Conservation (phyloP, 1,140 invertebrate genomes). For the Leptonema lineaticorne region DNA sequence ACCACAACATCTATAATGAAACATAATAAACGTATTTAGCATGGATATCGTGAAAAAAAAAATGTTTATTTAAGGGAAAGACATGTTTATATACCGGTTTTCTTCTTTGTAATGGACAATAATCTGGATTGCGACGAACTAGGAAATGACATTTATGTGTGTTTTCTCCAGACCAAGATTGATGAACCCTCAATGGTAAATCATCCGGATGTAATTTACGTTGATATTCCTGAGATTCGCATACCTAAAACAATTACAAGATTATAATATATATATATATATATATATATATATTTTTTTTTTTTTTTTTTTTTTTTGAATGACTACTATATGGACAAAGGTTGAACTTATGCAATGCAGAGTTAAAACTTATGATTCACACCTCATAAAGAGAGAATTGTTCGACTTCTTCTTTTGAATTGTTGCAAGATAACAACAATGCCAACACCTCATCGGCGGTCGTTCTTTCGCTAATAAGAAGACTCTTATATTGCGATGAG, state of each 20-base stretch:
- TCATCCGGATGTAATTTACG: conserved; percentile 85
- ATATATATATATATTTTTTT: background rate
- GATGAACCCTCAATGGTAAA: conserved; percentile 78
- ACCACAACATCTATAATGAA: conserved; percentile 41
- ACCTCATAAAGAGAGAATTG: conserved; percentile 89
- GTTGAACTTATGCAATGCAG: too few species aligned
- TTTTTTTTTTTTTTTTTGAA: background rate
- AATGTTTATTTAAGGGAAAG: background rate
- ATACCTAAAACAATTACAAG: conserved; percentile 51
- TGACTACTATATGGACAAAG: too few species aligned
- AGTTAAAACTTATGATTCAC: too few species aligned
- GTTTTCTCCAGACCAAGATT: conserved; percentile 67
- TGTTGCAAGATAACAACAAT: conserved; percentile 83
- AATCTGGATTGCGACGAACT: conserved; percentile 74
- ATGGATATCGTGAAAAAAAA: background rate
- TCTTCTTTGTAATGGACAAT: conserved; percentile 63
- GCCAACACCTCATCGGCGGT: conserved; percentile 87
- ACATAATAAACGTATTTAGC: too few species aligned
- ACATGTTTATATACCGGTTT: conserved; percentile 50
- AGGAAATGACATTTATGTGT: conserved; percentile 70
- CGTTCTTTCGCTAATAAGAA: conserved; percentile 85
- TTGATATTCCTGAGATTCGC: conserved; percentile 73
- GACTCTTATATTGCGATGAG: conserved; percentile 89
- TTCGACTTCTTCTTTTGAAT: conserved; percentile 77
- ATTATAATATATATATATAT: conserved; percentile 3